A percentile compares a stretch with the other conserved stretches of the same genome.
These are phyloP conservation scores for Otocyon megalotis DNA, from an alignment of 2,113 vertebrate species.

Conservation along the genomic window DNA sequence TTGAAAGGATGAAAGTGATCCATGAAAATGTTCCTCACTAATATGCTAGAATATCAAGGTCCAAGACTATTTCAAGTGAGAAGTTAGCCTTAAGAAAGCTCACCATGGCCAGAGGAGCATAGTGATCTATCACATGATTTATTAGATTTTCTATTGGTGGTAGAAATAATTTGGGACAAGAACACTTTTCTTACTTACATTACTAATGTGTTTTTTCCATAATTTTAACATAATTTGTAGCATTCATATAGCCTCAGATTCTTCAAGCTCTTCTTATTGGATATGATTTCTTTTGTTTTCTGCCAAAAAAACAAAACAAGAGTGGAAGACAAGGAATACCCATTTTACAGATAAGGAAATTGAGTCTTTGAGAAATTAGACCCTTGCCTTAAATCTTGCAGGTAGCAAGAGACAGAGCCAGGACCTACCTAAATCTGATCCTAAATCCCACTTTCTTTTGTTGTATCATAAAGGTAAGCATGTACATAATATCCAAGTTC, in stretches of 20 bases:
- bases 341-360: not conserved
- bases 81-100: not conserved
- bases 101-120: not conserved
- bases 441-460: not conserved
- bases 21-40: not conserved
- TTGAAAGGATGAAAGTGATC: not conserved
- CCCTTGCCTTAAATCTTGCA: not conserved
- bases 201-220: not conserved
- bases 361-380: not conserved
- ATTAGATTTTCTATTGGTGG: not conserved
- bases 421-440: not conserved
- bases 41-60: not conserved
- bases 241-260: not conserved
- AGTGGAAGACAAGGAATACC: not conserved
- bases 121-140: not conserved
- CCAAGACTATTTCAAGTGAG: not conserved
- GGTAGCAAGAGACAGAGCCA: not conserved
- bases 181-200: not conserved
- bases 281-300: not conserved
- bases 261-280: not conserved
- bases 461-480: not conserved
- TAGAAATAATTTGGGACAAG: not conserved
- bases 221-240: not conserved
- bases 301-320: conserved; percentile 34
- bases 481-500: not conserved